Percentiles rank a stretch among this genome's conserved stretches.
phyloP scores from a whole-genome alignment of 1,140 invertebrate genomes.

The Meloidogyne exigua region DNA sequence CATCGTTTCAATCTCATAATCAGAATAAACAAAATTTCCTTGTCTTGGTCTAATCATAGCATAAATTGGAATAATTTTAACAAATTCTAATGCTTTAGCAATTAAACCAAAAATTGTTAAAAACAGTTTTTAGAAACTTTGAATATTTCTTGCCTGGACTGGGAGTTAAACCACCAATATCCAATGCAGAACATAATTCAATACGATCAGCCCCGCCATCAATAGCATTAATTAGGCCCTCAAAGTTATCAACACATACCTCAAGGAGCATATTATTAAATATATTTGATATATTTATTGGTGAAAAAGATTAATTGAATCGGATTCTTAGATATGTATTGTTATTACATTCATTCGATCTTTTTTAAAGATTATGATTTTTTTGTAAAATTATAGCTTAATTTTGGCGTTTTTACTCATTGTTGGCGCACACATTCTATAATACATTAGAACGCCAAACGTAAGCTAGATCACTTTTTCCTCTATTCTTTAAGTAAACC shows the following conservation, averaged over 20 bases:
- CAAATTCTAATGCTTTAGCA: conserved; percentile 1
- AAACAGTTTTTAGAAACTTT: not conserved
- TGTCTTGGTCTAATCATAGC: conserved; percentile 27
- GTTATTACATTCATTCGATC: too few relatives aligned
- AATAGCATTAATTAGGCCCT: conserved; percentile 28
- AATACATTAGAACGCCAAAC: too few relatives aligned
- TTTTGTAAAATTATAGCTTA: too few relatives aligned
- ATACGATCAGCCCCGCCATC: conserved; percentile 34
- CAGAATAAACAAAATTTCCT: conserved; percentile 30
- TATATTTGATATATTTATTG: not conserved
- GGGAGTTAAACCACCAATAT: conserved; percentile 32
- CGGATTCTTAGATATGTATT: too few relatives aligned
- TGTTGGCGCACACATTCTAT: not conserved
- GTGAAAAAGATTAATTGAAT: not conserved
- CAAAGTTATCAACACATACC: conserved; percentile 29
- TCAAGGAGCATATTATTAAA: conserved; percentile 22
- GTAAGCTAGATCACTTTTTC: not conserved
- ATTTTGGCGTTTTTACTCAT: not conserved
- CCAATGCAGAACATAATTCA: conserved; percentile 33
- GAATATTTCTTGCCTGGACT: conserved; percentile 16
- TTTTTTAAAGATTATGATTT: too few relatives aligned
- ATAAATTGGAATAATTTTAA: conserved; percentile 18
- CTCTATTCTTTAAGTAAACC: not conserved
- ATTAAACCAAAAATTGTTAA: conserved; percentile 17
- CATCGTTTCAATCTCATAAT: conserved; percentile 24